Conservation (phyloP, 2,797 vertebrate species). For the Chloroceryle amazona region DNA sequence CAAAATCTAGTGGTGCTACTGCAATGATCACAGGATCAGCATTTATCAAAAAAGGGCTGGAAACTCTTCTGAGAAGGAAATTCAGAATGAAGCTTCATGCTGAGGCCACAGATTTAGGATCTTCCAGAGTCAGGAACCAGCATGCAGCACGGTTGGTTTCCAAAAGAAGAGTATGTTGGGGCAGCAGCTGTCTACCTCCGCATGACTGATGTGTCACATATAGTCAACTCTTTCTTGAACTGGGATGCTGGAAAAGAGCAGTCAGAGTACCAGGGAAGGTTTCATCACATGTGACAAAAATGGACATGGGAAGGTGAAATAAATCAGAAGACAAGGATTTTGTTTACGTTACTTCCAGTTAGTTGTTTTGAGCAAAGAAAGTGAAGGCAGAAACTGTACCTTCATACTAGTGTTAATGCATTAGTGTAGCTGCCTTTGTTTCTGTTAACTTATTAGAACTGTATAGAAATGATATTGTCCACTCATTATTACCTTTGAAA, state of each 20-base stretch:
- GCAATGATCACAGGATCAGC: background rate
- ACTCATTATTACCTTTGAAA: background rate
- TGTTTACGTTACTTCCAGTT: background rate
- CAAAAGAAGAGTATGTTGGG: background rate
- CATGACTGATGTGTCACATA: rapidly evolving
- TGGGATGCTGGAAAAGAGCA: background rate
- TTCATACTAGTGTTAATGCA: background rate
- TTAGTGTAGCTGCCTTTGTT: background rate
- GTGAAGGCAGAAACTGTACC: background rate
- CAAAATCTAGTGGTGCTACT: background rate
- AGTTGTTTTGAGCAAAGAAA: background rate
- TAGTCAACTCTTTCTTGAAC: background rate
- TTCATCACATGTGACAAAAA: background rate
- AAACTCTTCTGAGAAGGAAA: background rate
- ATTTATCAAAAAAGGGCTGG: background rate
- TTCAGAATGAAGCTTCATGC: background rate
- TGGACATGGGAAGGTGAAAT: background rate
- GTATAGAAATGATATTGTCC: background rate
- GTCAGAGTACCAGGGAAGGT: background rate
- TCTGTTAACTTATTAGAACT: background rate
- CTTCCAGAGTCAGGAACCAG: background rate
- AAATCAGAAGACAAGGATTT: background rate
- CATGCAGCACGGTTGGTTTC: rapidly evolving
- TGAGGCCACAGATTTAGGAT: background rate
- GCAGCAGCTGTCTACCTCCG: background rate